phyloP scores from a whole-genome alignment of 2,113 vertebrate genomes.

The Hiodon tergisus region DNA sequence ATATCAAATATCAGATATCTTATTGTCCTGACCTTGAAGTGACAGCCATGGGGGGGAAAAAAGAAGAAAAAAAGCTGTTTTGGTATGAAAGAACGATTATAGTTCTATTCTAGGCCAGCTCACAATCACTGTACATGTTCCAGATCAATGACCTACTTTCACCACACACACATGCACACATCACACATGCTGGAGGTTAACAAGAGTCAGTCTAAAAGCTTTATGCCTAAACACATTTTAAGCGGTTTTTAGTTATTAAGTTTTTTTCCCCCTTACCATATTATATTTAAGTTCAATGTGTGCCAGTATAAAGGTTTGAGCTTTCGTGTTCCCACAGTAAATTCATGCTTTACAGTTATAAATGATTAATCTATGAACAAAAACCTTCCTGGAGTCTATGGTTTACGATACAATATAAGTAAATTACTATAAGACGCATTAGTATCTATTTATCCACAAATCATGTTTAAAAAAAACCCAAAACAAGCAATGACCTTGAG shows the following conservation, averaged over 20 bases:
- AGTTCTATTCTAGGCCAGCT: slow-evolving; percentile 63
- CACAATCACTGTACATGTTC: slow-evolving; percentile 62
- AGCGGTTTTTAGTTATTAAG: background rate
- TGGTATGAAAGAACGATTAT: slow-evolving; percentile 57
- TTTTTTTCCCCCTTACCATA: too few relatives aligned
- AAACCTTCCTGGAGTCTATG: too few relatives aligned
- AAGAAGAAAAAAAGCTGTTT: slow-evolving; percentile 48
- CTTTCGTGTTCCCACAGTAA: background rate
- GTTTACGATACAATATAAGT: too few relatives aligned
- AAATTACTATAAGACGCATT: too few relatives aligned
- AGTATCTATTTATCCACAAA: too few relatives aligned
- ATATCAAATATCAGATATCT: slow-evolving; percentile 28
- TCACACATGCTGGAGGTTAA: slow-evolving; percentile 25
- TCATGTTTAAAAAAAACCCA: too few relatives aligned
- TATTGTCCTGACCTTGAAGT: slow-evolving; percentile 59
- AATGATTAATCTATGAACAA: too few relatives aligned
- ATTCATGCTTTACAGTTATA: too few relatives aligned
- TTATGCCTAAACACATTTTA: slow-evolving; percentile 20
- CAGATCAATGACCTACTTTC: slow-evolving; percentile 67
- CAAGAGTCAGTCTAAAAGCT: slow-evolving; percentile 19
- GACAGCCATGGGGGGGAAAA: slow-evolving; percentile 43
- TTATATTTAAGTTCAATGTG: background rate
- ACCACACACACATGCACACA: slow-evolving; percentile 51
- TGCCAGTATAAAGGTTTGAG: background rate
- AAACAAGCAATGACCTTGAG: too few relatives aligned